These are phyloP conservation scores for Amblyjoppa proteus DNA, from an alignment of 2,888 invertebrate genomes.

Conservation along the genomic window DNA sequence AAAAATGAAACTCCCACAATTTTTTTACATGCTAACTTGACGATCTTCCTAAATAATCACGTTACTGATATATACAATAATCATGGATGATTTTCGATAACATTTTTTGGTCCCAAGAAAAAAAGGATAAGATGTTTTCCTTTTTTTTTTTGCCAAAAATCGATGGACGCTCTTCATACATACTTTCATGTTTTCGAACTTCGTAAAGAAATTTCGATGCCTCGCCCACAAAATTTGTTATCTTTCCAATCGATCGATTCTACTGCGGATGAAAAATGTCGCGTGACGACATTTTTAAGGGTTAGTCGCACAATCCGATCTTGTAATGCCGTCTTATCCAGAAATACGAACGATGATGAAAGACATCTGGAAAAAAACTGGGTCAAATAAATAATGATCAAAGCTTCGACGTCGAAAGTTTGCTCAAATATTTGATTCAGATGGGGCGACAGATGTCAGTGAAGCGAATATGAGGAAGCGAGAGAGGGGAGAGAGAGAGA, in stretches of 20 bases:
- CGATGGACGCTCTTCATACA: too few species aligned
- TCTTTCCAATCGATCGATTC: too few species aligned
- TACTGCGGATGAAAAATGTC: too few species aligned
- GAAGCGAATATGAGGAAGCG: conserved; percentile 1
- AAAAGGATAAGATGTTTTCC: background rate
- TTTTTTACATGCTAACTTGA: too few species aligned
- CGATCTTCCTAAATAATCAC: too few species aligned
- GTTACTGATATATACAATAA: too few species aligned
- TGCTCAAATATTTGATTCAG: conserved; percentile 56
- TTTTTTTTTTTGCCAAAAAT: background rate
- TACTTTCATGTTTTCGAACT: background rate
- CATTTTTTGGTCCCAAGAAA: too few species aligned
- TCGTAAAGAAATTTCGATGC: conserved; percentile 2
- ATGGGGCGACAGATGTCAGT: conserved; percentile 36
- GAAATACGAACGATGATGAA: conserved; percentile 2
- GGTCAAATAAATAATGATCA: conserved; percentile 61
- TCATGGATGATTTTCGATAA: too few species aligned
- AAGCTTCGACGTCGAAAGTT: conserved; percentile 43
- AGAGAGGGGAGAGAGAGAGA: background rate
- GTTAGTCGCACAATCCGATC: background rate
- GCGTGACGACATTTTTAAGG: background rate
- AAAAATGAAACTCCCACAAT: too few species aligned
- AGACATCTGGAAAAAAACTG: conserved; percentile 16
- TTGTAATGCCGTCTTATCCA: conserved; percentile 44
- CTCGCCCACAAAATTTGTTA: background rate